A percentile compares a stretch with the other conserved stretches of the same genome.
Evolutionary conservation across 30 jellyfish, hydroid and myxozoan species (phyloP).

Genomic region (Hydra vulgaris): DNA sequence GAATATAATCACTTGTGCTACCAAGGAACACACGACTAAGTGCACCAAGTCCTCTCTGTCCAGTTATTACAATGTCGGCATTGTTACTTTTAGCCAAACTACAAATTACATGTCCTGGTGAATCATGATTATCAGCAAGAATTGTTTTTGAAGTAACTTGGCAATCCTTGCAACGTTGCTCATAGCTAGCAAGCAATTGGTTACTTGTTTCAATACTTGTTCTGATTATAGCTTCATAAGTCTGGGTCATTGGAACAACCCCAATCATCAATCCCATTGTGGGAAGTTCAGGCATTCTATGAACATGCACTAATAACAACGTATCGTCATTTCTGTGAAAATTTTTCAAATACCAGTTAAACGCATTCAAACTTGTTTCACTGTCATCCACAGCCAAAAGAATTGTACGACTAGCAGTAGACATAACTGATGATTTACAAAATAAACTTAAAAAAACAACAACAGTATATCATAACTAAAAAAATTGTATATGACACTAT

Average conservation of each 20-base stretch:
- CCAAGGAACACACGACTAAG: not conserved
- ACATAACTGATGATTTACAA: too few species aligned
- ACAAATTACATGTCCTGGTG: constrained; percentile 11
- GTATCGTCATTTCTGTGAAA: not conserved
- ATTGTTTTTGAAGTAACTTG: not conserved
- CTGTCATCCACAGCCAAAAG: not conserved
- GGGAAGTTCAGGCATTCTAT: constrained; percentile 5
- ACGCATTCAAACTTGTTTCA: not conserved
- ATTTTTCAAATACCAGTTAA: not conserved
- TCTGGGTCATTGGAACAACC: not conserved
- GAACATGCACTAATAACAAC: not conserved
- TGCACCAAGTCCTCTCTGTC: constrained; percentile 8
- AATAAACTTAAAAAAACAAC: too few species aligned
- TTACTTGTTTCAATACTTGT: not conserved
- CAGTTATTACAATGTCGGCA: not conserved
- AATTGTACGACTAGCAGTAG: not conserved
- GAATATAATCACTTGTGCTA: constrained; percentile 1
- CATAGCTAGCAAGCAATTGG: not conserved
- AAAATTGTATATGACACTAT: too few species aligned
- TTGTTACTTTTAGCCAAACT: not conserved
- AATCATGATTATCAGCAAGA: not conserved
- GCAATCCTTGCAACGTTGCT: not conserved
- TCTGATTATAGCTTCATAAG: not conserved
- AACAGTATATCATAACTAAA: too few species aligned
- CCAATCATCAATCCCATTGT: constrained; percentile 4